phyloP scores from a whole-genome alignment of 1,140 invertebrate species.

The Mactra quadrangularis region DNA sequence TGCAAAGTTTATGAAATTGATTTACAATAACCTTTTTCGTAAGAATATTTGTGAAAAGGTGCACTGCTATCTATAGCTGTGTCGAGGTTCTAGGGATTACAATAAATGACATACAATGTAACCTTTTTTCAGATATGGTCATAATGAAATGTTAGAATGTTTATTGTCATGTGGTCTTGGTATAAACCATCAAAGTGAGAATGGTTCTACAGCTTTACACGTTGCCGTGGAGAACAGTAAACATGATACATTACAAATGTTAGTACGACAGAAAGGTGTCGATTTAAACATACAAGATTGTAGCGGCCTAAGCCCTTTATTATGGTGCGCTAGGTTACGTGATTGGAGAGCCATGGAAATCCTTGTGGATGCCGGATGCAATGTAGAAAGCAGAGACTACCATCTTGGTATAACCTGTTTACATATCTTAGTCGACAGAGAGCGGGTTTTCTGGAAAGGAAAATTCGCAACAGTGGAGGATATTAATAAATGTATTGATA shows the following conservation, averaged over 20 bases:
- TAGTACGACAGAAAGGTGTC: slow-evolving; percentile 29
- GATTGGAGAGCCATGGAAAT: slow-evolving; percentile 45
- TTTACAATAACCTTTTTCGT: no score
- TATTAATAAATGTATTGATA: slow-evolving; percentile 37
- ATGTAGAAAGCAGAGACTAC: slow-evolving; percentile 44
- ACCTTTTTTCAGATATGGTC: slow-evolving; percentile 31
- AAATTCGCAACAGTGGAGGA: slow-evolving; percentile 11
- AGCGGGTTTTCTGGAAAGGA: slow-evolving; percentile 44
- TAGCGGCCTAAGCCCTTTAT: slow-evolving; percentile 33
- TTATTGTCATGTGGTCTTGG: slow-evolving; percentile 31
- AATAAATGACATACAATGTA: no score
- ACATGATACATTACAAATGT: slow-evolving; percentile 16
- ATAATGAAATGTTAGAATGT: slow-evolving; percentile 42
- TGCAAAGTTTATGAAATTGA: no score
- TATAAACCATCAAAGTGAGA: slow-evolving; percentile 52
- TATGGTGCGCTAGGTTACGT: slow-evolving; percentile 32
- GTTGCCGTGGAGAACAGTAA: slow-evolving; percentile 50
- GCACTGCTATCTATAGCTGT: no score
- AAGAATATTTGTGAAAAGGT: no score
- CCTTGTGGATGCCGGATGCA: slow-evolving; percentile 44
- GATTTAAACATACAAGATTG: slow-evolving; percentile 51
- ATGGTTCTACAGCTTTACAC: slow-evolving; percentile 53
- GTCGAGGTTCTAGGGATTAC: no score
- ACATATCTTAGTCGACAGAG: slow-evolving; percentile 33
- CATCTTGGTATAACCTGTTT: slow-evolving; percentile 7